Base-by-base conservation (phyloP, 2,113 vertebrate species). In the Salminus brasiliensis region DNA sequence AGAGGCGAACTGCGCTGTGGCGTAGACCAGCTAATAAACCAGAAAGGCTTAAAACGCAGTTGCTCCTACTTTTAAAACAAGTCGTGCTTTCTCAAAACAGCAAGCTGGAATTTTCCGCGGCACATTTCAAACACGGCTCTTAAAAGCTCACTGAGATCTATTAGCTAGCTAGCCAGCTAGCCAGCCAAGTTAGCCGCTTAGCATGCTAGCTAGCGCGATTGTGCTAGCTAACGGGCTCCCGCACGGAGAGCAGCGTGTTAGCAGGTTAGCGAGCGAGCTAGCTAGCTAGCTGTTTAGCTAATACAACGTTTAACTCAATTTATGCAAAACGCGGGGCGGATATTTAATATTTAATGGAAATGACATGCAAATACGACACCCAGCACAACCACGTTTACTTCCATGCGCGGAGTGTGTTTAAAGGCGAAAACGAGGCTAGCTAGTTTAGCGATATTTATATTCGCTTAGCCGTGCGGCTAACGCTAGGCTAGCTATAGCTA, bases 91-190 rank as follows among this genome's bases (percentile, higher is more conserved):
- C n/a, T 43, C 47, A 21, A 65, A 41, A 32, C 25, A 12, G 5
- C 62, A 32, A 16, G 12, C 16, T 39, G 45, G 76, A 45, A 45
- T 5, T 47, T 71, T 83, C 81, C 81, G 84, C 81, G 81, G 65
- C 83, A 75, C 76, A 85, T 81, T 85, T 85, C 68, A 85, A 85
- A 83, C 68, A 8, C 47, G 74, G 67, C 75, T 71, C 52, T 60
- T 70, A 71, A 25, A 25, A 49, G 49, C 76, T 49, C 36, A n/a
- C 63, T 55, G 74, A 78, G 74, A 69, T n/a, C 32, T 49, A 23
- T 29, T 36, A 27, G 57, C 5, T 60, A 29, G 60, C 29, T n/a
- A n/a, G n/a, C n/a, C n/a, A n/a, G n/a, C n/a, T n/a, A n/a, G n/a
- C 47, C 60, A 13, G 47, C 18, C 39, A 67, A 75, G 45, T 39